Conservation (phyloP, 2,888 invertebrate species). For the Noctua janthe region DNA sequence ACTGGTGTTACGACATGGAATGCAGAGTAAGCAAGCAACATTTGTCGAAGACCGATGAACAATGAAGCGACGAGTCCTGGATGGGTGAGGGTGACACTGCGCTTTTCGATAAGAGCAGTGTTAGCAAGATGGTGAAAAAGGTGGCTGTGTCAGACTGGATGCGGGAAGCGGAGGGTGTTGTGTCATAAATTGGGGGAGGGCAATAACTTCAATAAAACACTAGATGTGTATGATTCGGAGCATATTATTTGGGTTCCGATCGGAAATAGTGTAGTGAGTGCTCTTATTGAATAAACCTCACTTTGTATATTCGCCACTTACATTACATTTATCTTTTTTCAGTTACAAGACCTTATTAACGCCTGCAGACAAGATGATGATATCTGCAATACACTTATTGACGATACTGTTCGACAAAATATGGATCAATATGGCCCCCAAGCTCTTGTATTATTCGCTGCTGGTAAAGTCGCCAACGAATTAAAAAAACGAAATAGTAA, state of each 20-base stretch:
- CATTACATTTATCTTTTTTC: too few species aligned
- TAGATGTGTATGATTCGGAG: too few species aligned
- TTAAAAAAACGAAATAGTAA: not conserved
- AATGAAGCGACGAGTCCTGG: not conserved
- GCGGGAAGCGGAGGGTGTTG: not conserved
- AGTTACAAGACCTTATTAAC: too few species aligned
- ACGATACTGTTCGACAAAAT: not conserved
- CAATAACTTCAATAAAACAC: too few species aligned
- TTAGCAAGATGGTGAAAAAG: not conserved
- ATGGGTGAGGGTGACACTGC: not conserved
- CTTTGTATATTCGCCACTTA: too few species aligned
- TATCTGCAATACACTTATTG: too few species aligned
- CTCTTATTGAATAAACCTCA: too few species aligned
- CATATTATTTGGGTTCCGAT: too few species aligned
- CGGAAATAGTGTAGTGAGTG: too few species aligned
- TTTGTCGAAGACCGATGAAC: not conserved
- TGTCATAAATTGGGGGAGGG: not conserved
- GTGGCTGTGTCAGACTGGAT: not conserved
- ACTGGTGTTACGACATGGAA: not conserved
- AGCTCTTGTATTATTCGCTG: not conserved
- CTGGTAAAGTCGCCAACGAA: not conserved
- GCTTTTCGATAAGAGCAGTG: not conserved
- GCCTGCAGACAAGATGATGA: too few species aligned
- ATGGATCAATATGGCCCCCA: not conserved
- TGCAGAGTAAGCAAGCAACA: not conserved